Evolutionary conservation across 2,888 invertebrate genomes (phyloP).

Genomic region (Capitulum mitella): DNA sequence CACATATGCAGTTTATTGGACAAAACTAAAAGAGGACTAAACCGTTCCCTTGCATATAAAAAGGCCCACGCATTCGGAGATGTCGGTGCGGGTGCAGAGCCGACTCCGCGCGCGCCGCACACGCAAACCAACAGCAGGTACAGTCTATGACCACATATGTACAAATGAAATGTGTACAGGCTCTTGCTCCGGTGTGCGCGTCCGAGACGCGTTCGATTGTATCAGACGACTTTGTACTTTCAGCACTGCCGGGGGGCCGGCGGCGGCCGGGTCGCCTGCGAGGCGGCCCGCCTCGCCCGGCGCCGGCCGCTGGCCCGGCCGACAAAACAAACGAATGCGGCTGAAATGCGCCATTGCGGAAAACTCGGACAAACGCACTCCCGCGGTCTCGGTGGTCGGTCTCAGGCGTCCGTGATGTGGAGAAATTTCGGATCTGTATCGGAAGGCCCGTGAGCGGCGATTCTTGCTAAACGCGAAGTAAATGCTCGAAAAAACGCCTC

Average conservation of each 20-base stretch:
- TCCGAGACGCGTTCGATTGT: neutral
- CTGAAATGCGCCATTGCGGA: too few relatives aligned
- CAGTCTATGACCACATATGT: neutral
- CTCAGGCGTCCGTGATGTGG: too few relatives aligned
- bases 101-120: neutral
- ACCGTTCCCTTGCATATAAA: conserved; percentile 18
- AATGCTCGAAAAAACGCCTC: too few relatives aligned
- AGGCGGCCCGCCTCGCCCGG: too few relatives aligned
- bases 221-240: conserved; percentile 6
- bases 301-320: too few relatives aligned
- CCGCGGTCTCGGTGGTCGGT: too few relatives aligned
- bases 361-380: too few relatives aligned
- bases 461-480: too few relatives aligned
- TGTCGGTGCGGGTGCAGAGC: neutral
- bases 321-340: too few relatives aligned
- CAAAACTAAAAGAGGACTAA: conserved; percentile 23
- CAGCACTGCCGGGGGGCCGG: neutral
- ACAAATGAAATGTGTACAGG: conserved; percentile 3
- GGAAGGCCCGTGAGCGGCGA: too few relatives aligned
- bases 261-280: neutral
- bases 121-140: conserved; percentile 16
- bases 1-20: conserved; percentile 22
- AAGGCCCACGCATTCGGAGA: neutral
- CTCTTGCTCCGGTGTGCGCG: neutral
- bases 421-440: too few relatives aligned